Base-by-base conservation (phyloP, 2,797 vertebrate genomes). In the Florisuga fusca region DNA sequence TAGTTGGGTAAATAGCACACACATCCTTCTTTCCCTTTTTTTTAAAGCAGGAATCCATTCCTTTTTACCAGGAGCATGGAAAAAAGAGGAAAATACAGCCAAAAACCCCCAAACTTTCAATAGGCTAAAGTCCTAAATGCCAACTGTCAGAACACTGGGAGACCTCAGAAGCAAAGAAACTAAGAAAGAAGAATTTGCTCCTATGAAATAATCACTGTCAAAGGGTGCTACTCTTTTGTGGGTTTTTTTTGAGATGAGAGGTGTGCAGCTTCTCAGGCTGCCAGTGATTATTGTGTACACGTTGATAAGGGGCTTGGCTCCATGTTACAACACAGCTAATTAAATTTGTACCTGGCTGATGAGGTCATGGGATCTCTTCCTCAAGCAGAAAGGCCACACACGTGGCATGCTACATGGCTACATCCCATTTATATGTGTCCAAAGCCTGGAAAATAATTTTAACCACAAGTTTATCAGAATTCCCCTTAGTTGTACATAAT, bases 371-470 rank as follows among this genome's bases (percentile, higher is more conserved):
- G 25, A 9, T 33, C 69, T 57, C 31, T 33, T 33, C 61, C 59
- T 25, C 77, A 27, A n/a, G 82, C 50, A 53, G 48, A 64, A 76
- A 38, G 59, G 63, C 63, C 64, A 54, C 64, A 59, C 72, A 20
- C 10, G 0, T 10, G 67, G 62, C 38, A n/a, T 2, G 29, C n/a
- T 16, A 46, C 13, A 41, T 31, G n/a, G 55, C 3, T 8, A 46
- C 45, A 41, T 26, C 7, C 58, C 43, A 19, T 36, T n/a, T 5
- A 13, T 16, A 21, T 0, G 9, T 4, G 23, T 15, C n/a, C 29
- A 53, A 53, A 7, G 9, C 58, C 57, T 15, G 16, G 8, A 14
- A 54, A 69, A 46, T n/a, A 10, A 46, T 46, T 46, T 53, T 31
- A 53, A 80, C 54, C 36, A 17, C 0, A 38, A 46, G 27, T 45